Conservation (phyloP, 30 jellyfish, hydroid and myxozoan genomes). For the Hydra vulgaris region DNA sequence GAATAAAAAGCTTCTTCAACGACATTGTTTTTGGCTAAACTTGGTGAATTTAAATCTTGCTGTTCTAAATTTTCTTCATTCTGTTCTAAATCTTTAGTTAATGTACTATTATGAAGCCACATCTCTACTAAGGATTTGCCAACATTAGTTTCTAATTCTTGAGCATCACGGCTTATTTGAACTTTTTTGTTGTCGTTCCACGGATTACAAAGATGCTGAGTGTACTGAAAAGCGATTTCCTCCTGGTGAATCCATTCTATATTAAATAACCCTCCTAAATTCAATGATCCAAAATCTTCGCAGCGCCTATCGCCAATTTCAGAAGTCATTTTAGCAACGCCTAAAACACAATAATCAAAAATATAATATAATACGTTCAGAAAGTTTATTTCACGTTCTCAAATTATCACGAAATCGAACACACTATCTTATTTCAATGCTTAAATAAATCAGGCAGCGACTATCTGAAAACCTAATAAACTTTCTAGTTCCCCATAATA, state of each 20-base stretch:
- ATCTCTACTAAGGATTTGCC: constrained; percentile 69
- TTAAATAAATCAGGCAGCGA: too few species aligned
- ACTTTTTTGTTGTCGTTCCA: constrained; percentile 93
- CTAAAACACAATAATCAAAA: background rate
- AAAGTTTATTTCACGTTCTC: too few species aligned
- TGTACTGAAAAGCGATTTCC: constrained; percentile 67
- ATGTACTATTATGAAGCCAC: constrained; percentile 36
- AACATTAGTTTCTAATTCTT: constrained; percentile 82
- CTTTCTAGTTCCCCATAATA: too few species aligned
- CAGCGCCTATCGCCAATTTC: constrained; percentile 52
- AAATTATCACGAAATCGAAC: too few species aligned
- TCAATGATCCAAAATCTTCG: constrained; percentile 66
- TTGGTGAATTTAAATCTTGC: background rate
- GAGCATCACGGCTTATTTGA: constrained; percentile 82
- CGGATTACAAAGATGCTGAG: constrained; percentile 83
- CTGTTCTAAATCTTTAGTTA: too few species aligned
- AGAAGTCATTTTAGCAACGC: constrained; percentile 64
- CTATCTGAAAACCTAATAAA: too few species aligned
- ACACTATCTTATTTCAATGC: too few species aligned
- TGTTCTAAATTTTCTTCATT: constrained; percentile 8
- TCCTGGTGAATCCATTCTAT: constrained; percentile 76
- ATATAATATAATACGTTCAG: too few species aligned
- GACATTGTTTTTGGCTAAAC: background rate
- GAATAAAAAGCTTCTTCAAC: constrained; percentile 6
- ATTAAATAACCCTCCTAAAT: constrained; percentile 66